A percentile compares a stretch with the other conserved stretches of the same genome.
phyloP scores from a whole-genome alignment of 1,140 invertebrate genomes.

The Zaprionus kolodkinae region DNA sequence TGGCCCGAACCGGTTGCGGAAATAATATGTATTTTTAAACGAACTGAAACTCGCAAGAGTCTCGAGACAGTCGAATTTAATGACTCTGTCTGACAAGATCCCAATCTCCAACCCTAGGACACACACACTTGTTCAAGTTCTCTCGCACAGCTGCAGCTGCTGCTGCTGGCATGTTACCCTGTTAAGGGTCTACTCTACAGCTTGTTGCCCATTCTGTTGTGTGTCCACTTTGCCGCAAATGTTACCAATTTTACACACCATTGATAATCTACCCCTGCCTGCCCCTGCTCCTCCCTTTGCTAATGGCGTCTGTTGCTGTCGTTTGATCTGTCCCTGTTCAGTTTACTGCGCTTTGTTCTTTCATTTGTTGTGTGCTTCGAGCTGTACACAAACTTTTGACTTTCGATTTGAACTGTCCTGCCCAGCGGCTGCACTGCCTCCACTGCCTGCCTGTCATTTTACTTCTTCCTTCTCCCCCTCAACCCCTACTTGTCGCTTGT shows the following conservation, averaged over 20 bases:
- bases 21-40: not conserved
- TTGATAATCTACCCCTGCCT: constrained; percentile 20
- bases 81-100: not conserved
- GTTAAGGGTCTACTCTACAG: not conserved
- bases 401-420: constrained; percentile 21
- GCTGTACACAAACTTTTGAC: constrained; percentile 24
- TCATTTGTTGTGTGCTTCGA: constrained; percentile 6
- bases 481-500: not conserved
- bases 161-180: not conserved
- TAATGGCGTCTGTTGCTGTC: not conserved
- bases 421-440: not conserved
- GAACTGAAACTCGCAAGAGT: too few species aligned
- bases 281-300: not conserved
- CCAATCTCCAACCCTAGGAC: not conserved
- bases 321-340: constrained; percentile 10
- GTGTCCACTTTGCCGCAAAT: constrained; percentile 28
- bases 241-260: constrained; percentile 40
- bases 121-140: not conserved
- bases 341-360: constrained; percentile 12
- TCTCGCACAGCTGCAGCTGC: not conserved
- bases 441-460: not conserved
- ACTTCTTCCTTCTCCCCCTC: not conserved
- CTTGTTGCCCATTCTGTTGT: not conserved
- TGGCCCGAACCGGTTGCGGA: not conserved
- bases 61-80: not conserved